Base-by-base conservation (phyloP, 1,140 invertebrate species). In the Micrasema minimum region DNA sequence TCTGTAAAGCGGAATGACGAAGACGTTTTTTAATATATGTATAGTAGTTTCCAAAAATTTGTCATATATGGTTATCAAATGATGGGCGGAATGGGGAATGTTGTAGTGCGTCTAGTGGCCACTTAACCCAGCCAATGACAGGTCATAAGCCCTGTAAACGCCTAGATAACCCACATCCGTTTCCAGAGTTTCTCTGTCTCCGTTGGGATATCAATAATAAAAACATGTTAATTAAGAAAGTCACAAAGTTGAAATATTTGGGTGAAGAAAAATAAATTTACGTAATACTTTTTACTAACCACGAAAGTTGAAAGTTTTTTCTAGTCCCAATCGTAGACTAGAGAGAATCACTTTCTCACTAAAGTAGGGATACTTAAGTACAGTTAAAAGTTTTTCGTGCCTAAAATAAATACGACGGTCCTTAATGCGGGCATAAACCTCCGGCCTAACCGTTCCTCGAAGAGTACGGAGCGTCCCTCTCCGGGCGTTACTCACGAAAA, bases 361-460 rank as follows among this genome's bases (percentile, higher is more conserved):
- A 10, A 22, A 22, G 50, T 23, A 18, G 20, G 26, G 18, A 23
- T 51, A 38, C 31, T 35, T 35, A 14, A 57, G 53, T 37, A 12
- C 53, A 57, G 14, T 57, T 57, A 57, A 37, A 57, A 37, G 53
- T 57, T 57, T 37, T 18, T 37, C 37, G n/a, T 9, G 53, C 26
- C 53, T 31, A 57, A 37, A 57, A 57, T 57, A 57, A 57, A 57
- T 57, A 57, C 53, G 53, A 57, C 53, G 37, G 26, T 57, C 31
- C 3, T 31, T 57, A 57, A 57, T 57, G 31, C 53, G 53, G 53
- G n/a, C 53, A 38, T 57, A 37, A 57, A 57, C 53, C 53, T 57
- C 9, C 50, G 53, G 26, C 31, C 14, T 23, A 37, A 57, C 53
- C 16, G 53, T 57, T 57, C 37, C 53, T 57, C 31, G 53, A 18